Base-by-base conservation (phyloP, 2,113 vertebrate species). In the Clinocottus analis region DNA sequence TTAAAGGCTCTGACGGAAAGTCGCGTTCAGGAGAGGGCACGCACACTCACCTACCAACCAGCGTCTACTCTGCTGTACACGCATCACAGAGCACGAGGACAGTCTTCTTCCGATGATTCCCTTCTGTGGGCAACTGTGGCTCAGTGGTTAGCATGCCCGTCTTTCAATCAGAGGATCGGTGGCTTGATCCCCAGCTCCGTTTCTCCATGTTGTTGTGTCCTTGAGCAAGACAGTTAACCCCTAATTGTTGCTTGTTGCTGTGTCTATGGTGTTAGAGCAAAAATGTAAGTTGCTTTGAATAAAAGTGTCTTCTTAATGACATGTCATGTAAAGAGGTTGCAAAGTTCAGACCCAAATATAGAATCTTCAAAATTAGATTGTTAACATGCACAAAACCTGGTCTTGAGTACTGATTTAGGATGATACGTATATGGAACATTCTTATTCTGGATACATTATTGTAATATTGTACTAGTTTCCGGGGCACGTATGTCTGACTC, bases 1-100 rank as follows among this genome's bases (percentile, higher is more conserved):
- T 87, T 80, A 74, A 79, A 79, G 66, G 70, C 85, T 79, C 51
- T 0, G 7, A 10, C 85, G 71, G 65, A 78, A 77, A 87, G 76
- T 87, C 86, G 83, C 60, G 33, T 39, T 56, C 35, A 47, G 64
- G 17, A 64, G 58, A 68, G 39, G 64, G 7, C 66, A 65, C 2
- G 17, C 59, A 43, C 65, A 63, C 53, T 60, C 59, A 65, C 79
- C 43, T 33, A 64, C 55, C 29, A 65, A 23, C 49, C 69, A 43
- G 0, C 9, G 29, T 27, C n/a, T 19, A 0, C 35, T 27, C 56
- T 2, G 9, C 16, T 60, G 62, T 7, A 25, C 43, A 64, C 64
- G 58, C 45, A 71, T 76, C 37, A 74, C 55, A 68, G 35, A 78
- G 61, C 49, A 60, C 47, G 19, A 75, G 58, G 1, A 1, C 23